Conservation (phyloP, 23 tunicate genomes). For the Clavelina lepadiformis region DNA sequence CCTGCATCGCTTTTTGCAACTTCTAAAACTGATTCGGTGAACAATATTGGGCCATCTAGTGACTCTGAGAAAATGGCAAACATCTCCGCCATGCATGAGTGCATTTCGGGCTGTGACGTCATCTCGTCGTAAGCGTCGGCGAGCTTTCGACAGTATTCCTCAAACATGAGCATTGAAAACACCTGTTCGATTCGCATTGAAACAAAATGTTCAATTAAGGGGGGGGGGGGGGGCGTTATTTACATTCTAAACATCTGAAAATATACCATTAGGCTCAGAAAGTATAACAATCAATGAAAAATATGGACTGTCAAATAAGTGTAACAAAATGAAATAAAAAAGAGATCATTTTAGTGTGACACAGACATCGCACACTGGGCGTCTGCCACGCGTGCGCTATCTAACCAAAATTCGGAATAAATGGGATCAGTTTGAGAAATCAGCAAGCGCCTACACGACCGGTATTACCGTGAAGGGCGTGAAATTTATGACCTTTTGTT, state of each 20-base stretch:
- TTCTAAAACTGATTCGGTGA: conserved; percentile 28
- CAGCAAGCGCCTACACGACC: too few relatives aligned
- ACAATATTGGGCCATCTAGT: conserved; percentile 28
- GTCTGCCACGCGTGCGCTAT: too few relatives aligned
- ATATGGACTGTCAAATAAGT: too few relatives aligned
- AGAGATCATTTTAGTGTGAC: too few relatives aligned
- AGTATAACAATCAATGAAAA: not conserved
- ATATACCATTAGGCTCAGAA: not conserved
- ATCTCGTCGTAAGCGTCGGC: conserved; percentile 56
- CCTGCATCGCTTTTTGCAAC: conserved; percentile 13
- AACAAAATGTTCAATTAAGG: not conserved
- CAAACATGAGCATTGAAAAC: conserved; percentile 74
- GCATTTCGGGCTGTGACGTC: conserved; percentile 35
- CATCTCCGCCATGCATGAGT: conserved; percentile 39
- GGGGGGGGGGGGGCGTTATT: too few relatives aligned
- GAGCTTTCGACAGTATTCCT: conserved; percentile 56
- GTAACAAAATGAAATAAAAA: too few relatives aligned
- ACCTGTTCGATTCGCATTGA: conserved; percentile 5
- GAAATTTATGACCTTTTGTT: too few relatives aligned
- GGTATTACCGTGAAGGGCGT: too few relatives aligned
- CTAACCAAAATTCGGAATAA: too few relatives aligned
- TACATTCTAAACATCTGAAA: too few relatives aligned
- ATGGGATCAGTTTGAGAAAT: too few relatives aligned
- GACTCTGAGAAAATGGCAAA: conserved; percentile 47
- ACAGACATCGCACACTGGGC: too few relatives aligned